Evolutionary conservation across 2,797 vertebrate genomes (phyloP), one percentile per base, ranked within the genome.

Genomic region (Spondyliosoma cantharus): DNA sequence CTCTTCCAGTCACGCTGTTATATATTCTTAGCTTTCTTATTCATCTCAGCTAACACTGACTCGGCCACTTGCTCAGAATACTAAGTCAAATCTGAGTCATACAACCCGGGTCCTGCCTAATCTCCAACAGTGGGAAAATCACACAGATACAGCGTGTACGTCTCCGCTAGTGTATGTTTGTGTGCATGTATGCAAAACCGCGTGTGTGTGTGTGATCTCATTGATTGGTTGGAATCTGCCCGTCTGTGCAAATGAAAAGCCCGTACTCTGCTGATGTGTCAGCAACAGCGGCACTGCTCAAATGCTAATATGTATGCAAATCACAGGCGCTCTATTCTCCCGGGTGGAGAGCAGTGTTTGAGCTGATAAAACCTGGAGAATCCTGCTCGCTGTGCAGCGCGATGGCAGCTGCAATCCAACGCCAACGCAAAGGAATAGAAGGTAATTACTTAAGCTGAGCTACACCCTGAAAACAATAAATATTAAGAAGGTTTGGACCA

Each of bases 231-330:
- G 29, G 52, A 67, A 69, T 73, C 62, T 72, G 37, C 37, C 50
- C 45, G 42, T 66, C 27, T 60, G 61, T 67, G 52, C 50, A 74
- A 80, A 90, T 83, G 42, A 87, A 86, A 83, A 85, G 50, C 50
- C 60, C 70, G 20, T 25, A 25, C 63, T 60, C 49, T 61, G 82
- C 49, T 19, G 59, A 78, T 74, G 63, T 79, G 74, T 81, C 60
- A 60, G 24, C 59, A 58, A 65, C 61, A 68, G 82, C 76, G 68
- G 61, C 74, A 45, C 52, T 61, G 79, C 86, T 70, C 59, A 67
- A 64, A 74, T 25, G 78, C 89, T 90, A 83, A 89, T 92, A 90
- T 89, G 76, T 86, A 93, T 92, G 90, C 89, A 92, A 91, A 90
- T 92, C 90, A 92, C 82, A 79, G 24, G 53, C 62, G 2, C 50